A percentile compares a stretch with the other conserved stretches of the same genome.
phyloP scores from a whole-genome alignment of 2,797 vertebrate genomes.

The Melopsittacus undulatus region DNA sequence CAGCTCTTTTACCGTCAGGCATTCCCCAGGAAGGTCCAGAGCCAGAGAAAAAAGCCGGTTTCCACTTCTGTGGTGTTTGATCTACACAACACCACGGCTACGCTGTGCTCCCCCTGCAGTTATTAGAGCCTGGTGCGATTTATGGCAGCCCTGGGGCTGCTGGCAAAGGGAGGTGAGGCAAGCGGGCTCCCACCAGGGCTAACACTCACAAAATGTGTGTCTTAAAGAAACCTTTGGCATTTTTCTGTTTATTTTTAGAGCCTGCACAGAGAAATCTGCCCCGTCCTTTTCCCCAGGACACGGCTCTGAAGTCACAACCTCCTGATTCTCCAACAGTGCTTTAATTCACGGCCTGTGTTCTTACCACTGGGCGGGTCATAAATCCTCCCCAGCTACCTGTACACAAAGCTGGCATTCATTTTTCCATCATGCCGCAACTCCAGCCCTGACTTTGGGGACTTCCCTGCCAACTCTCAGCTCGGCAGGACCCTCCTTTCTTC shows the following conservation, averaged over 20 bases:
- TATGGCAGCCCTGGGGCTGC: neutral
- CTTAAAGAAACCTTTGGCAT: neutral
- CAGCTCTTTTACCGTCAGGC: neutral
- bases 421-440: neutral
- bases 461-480: slow-evolving; percentile 11
- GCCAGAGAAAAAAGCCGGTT: neutral
- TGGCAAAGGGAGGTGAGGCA: neutral
- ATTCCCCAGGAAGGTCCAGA: neutral
- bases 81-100: rapidly evolving
- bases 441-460: neutral
- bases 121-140: neutral
- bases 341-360: neutral
- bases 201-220: neutral
- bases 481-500: slow-evolving; percentile 9
- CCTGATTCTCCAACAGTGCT: neutral
- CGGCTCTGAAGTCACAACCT: neutral
- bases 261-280: neutral
- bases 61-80: neutral
- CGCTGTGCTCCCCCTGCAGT: rapidly evolving
- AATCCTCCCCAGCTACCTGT: slow-evolving; percentile 49
- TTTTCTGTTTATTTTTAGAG: neutral
- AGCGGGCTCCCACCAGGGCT: neutral
- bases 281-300: neutral
- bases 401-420: slow-evolving; percentile 54
- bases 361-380: neutral